Conservation (phyloP, 2,797 vertebrate genomes). For the Bovichtus diacanthus region DNA sequence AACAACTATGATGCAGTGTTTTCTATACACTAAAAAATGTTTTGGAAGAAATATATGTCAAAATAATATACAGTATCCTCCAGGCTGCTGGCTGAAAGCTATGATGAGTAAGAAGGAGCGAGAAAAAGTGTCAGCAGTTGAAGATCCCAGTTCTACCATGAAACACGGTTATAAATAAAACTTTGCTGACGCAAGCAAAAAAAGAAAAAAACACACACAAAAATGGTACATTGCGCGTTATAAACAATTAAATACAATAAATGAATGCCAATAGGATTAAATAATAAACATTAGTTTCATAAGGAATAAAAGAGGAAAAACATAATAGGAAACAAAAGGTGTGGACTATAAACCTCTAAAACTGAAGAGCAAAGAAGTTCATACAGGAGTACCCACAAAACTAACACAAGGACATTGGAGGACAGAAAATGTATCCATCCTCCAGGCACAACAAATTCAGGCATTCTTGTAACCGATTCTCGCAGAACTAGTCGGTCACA, state of each 20-base stretch:
- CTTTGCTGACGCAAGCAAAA: not conserved
- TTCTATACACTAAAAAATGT: not conserved
- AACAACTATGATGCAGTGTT: not conserved
- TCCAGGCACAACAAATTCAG: not conserved
- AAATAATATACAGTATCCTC: not conserved
- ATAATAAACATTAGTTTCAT: conserved; percentile 15
- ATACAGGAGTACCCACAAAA: not conserved
- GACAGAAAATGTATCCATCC: not conserved
- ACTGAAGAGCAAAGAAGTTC: not conserved
- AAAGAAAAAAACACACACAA: conserved; percentile 19
- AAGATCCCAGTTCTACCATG: conserved; percentile 9
- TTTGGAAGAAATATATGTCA: not conserved
- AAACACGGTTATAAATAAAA: conserved; percentile 17
- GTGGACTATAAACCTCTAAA: not conserved
- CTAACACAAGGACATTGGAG: not conserved
- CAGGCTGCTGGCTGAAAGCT: not conserved
- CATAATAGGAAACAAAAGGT: conserved; percentile 15
- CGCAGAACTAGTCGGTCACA: not conserved
- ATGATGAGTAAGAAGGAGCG: not conserved
- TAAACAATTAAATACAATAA: conserved; percentile 31
- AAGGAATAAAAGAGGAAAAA: conserved; percentile 11
- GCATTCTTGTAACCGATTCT: not conserved
- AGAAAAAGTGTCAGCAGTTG: not conserved
- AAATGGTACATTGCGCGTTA: conserved; percentile 20
- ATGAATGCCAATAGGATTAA: conserved; percentile 26